Evolutionary conservation across 2,113 vertebrate species (phyloP).

Genomic region (Bubo blakistoni): DNA sequence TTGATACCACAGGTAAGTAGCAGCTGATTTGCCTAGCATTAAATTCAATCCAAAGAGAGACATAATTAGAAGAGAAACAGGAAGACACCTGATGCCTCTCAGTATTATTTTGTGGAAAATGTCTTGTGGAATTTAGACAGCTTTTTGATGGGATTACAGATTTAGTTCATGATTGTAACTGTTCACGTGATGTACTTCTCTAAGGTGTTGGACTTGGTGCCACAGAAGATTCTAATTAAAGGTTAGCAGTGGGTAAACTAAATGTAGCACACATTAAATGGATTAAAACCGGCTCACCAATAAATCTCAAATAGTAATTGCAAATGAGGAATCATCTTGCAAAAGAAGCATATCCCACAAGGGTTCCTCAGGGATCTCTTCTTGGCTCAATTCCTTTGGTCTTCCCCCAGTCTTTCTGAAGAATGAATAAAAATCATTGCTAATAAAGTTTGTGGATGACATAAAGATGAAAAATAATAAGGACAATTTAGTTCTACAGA

Average conservation of each 20-base stretch:
- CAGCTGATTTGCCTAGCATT: background rate
- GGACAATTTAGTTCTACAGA: background rate
- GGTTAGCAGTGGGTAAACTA: background rate
- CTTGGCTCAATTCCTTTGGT: background rate
- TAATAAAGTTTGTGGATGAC: background rate
- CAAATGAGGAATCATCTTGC: background rate
- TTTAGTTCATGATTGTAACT: background rate
- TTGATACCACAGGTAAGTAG: background rate
- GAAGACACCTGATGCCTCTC: background rate
- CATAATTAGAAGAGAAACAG: background rate
- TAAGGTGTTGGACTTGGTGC: background rate
- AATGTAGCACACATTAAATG: background rate
- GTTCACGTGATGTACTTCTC: background rate
- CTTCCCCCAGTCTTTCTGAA: background rate
- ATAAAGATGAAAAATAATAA: constrained; percentile 3
- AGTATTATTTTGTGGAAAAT: background rate
- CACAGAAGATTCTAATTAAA: background rate
- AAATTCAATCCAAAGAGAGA: background rate
- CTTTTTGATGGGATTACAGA: background rate
- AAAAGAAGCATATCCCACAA: background rate
- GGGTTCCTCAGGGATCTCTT: background rate
- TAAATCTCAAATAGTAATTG: background rate
- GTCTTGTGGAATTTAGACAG: background rate
- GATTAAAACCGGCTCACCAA: background rate
- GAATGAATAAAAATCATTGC: background rate